phyloP scores from a whole-genome alignment of 1,140 invertebrate genomes.

The Drosophila yakuba region DNA sequence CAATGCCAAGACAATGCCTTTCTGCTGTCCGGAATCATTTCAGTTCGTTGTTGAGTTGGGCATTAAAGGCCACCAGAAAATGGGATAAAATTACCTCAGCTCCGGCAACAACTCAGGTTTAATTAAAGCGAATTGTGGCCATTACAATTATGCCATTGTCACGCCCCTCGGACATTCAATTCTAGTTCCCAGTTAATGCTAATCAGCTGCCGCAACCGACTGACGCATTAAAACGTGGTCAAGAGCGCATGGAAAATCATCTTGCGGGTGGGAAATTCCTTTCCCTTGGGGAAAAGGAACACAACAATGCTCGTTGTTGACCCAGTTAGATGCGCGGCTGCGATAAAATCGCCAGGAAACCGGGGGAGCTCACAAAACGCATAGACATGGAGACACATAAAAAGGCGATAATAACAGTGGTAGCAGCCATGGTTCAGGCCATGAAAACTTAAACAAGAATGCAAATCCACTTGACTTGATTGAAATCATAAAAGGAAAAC shows the following conservation, averaged over 20 bases:
- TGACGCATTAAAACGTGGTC: constrained; percentile 57
- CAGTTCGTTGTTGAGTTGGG: neutral
- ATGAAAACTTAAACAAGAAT: constrained; percentile 68
- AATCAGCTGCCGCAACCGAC: constrained; percentile 45
- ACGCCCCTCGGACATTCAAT: constrained; percentile 38
- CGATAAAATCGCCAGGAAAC: constrained; percentile 40
- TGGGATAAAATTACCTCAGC: constrained; percentile 18
- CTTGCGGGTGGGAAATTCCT: constrained; percentile 3
- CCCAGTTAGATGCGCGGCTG: constrained; percentile 62
- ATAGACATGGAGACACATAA: constrained; percentile 22
- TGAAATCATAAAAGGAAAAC: constrained; percentile 69
- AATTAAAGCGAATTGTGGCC: constrained; percentile 54
- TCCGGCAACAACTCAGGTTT: neutral
- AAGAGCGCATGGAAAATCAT: constrained; percentile 49
- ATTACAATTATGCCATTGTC: constrained; percentile 64
- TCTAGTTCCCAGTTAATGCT: constrained; percentile 64
- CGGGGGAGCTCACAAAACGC: neutral
- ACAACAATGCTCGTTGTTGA: constrained; percentile 53
- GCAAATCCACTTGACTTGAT: constrained; percentile 80
- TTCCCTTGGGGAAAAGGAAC: constrained; percentile 10
- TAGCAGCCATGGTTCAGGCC: constrained; percentile 22
- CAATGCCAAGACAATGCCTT: neutral
- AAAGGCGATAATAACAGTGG: constrained; percentile 54
- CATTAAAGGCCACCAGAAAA: neutral
- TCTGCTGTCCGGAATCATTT: too few species aligned